phyloP scores from a whole-genome alignment of 1,140 invertebrate genomes.

The Trichonephila clavipes region DNA sequence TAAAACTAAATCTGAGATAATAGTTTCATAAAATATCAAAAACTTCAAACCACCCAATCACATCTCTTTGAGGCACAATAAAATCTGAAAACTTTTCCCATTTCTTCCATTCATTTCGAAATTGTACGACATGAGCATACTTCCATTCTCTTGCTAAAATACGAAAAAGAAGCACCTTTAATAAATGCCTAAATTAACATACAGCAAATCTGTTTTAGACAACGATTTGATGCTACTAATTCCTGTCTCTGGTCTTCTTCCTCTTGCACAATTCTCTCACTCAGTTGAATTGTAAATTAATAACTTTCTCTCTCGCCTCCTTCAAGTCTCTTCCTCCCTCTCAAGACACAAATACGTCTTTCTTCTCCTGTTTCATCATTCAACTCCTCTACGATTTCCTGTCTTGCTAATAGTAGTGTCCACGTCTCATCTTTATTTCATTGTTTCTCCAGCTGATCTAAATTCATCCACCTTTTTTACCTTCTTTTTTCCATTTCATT shows the following conservation, averaged over 20 bases:
- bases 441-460: conserved; percentile 27
- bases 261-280: background rate
- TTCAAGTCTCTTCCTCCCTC: background rate
- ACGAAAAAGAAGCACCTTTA: background rate
- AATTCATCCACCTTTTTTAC: background rate
- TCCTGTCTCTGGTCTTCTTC: background rate
- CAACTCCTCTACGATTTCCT: background rate
- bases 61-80: no score
- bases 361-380: conserved; percentile 19
- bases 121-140: background rate
- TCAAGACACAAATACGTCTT: background rate
- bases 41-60: no score
- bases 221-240: background rate
- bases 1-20: no score
- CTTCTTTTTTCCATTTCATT: background rate
- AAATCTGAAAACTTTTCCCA: no score
- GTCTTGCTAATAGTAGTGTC: conserved; percentile 24
- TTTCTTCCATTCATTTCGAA: background rate
- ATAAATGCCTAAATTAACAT: background rate
- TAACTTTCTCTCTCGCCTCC: background rate
- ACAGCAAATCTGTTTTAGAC: background rate
- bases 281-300: conserved; percentile 10
- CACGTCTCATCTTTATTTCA: conserved; percentile 34
- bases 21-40: no score
- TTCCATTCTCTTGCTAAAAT: background rate